A percentile compares a stretch with the other conserved stretches of the same genome.
Evolutionary conservation across 2,888 invertebrate genomes (phyloP).

Genomic region (Euproctis similis): DNA sequence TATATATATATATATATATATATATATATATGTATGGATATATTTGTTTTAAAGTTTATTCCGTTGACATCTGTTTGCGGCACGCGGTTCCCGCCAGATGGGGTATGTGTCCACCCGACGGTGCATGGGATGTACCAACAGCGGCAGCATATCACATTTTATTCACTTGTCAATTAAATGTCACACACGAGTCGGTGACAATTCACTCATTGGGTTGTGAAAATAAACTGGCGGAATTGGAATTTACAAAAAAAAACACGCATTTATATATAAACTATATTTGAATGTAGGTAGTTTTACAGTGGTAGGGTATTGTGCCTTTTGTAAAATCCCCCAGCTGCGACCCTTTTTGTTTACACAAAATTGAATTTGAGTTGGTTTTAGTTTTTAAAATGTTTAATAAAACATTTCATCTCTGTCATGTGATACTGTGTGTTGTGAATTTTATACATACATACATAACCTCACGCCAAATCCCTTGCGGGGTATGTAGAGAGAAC

Average conservation of each 20-base stretch:
- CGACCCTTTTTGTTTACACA: slow-evolving; percentile 15
- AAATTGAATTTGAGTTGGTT: slow-evolving; percentile 26
- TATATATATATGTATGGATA: too few relatives aligned
- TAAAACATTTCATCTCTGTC: too few relatives aligned
- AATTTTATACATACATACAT: too few relatives aligned
- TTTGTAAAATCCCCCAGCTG: slow-evolving; percentile 5
- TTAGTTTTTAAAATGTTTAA: slow-evolving; percentile 24
- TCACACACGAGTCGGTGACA: slow-evolving; percentile 61
- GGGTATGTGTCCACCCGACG: slow-evolving; percentile 23
- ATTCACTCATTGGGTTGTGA: slow-evolving; percentile 60
- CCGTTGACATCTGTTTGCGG: slow-evolving; percentile 29
- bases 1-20: too few relatives aligned
- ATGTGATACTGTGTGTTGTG: too few relatives aligned
- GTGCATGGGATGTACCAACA: slow-evolving; percentile 42
- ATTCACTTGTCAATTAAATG: slow-evolving; percentile 69
- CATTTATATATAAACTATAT: too few relatives aligned
- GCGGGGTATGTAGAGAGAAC: too few relatives aligned
- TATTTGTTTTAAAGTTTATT: slow-evolving; percentile 38
- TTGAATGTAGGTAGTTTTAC: slow-evolving; percentile 26
- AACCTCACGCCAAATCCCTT: too few relatives aligned
- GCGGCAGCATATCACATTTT: slow-evolving; percentile 57
- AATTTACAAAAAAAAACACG: slow-evolving; percentile 64
- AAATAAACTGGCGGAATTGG: slow-evolving; percentile 60
- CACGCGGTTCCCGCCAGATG: slow-evolving; percentile 16
- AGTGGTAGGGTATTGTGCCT: slow-evolving; percentile 19